These are phyloP conservation scores for Camelus bactrianus DNA, from an alignment of 2,113 vertebrate species.

Conservation along the genomic window DNA sequence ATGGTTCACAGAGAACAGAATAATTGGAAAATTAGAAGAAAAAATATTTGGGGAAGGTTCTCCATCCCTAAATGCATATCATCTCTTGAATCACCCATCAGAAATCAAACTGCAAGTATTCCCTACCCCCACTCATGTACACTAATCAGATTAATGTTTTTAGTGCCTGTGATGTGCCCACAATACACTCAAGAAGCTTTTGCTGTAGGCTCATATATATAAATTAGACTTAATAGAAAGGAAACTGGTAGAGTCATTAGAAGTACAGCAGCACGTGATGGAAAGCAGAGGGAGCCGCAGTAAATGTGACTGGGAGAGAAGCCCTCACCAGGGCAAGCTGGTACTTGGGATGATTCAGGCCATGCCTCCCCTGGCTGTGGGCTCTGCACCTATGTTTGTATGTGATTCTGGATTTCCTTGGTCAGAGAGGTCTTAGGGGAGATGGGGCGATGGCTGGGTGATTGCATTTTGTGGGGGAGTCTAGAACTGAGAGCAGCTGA, in stretches of 20 bases:
- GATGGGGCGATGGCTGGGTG: background rate
- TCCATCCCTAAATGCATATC: background rate
- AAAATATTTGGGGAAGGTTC: background rate
- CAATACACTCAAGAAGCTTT: background rate
- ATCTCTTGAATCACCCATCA: background rate
- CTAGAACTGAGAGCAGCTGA: background rate
- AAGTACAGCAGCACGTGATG: background rate
- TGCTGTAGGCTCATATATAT: background rate
- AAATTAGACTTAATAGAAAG: slow-evolving; percentile 24
- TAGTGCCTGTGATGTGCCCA: background rate
- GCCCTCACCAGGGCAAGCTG: background rate
- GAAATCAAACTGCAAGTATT: slow-evolving; percentile 8
- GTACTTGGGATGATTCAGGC: background rate
- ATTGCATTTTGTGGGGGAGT: background rate
- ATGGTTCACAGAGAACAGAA: background rate
- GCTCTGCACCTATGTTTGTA: background rate
- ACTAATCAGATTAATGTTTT: slow-evolving; percentile 42
- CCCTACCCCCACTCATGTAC: background rate
- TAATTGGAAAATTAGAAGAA: slow-evolving; percentile 32
- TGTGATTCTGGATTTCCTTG: background rate
- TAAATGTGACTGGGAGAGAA: background rate
- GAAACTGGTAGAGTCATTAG: background rate
- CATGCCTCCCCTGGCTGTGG: background rate
- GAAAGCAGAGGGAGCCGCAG: background rate
- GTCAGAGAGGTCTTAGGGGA: background rate